phyloP scores from a whole-genome alignment of 2,113 vertebrate genomes.

The Chaetorhynchus papuensis region DNA sequence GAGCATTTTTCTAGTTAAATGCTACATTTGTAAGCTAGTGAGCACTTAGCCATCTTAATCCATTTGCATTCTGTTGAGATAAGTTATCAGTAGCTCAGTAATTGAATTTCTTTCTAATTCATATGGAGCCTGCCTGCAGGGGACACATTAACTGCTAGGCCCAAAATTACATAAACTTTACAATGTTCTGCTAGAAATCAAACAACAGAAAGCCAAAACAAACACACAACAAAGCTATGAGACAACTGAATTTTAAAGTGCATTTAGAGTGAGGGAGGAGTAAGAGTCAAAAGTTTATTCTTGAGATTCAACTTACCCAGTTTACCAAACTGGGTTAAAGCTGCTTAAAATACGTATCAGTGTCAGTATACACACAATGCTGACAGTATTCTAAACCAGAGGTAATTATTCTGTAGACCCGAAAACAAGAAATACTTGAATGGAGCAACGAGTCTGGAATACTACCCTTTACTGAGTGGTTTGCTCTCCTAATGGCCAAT shows the following conservation, averaged over 20 bases:
- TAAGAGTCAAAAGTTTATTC: not conserved
- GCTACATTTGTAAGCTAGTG: constrained; percentile 24
- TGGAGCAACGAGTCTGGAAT: not conserved
- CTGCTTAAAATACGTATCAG: not conserved
- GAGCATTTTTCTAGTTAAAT: constrained; percentile 7
- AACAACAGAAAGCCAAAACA: constrained; percentile 52
- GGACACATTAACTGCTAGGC: constrained; percentile 67
- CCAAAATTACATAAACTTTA: constrained; percentile 62
- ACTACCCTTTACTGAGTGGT: not conserved
- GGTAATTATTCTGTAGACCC: not conserved
- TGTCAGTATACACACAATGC: not conserved
- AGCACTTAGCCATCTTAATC: constrained; percentile 55
- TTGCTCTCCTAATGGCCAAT: not conserved
- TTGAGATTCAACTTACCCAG: not conserved
- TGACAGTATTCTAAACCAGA: not conserved
- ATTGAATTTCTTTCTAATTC: constrained; percentile 75
- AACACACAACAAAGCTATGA: not conserved
- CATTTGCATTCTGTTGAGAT: constrained; percentile 71
- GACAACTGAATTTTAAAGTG: not conserved
- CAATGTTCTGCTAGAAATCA: constrained; percentile 52
- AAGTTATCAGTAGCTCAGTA: constrained; percentile 70
- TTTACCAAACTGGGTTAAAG: not conserved
- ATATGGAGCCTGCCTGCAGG: constrained; percentile 64
- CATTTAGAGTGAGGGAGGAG: not conserved
- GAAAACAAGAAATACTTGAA: not conserved